These are phyloP conservation scores for Camarhynchus parvulus DNA, from an alignment of 2,113 vertebrate species.

Conservation along the genomic window DNA sequence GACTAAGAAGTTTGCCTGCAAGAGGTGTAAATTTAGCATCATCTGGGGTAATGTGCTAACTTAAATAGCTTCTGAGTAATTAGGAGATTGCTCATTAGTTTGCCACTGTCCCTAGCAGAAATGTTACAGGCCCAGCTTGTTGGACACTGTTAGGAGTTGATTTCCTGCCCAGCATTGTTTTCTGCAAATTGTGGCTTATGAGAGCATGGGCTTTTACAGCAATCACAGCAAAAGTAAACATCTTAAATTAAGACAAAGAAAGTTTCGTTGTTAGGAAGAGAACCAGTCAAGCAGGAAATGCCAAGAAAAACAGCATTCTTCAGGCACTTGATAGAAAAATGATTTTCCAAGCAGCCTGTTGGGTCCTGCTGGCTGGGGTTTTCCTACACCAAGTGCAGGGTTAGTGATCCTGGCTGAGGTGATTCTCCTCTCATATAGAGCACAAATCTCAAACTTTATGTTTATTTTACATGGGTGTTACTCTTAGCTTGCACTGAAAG, in stretches of 20 bases:
- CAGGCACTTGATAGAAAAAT: background rate
- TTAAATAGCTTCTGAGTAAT: slow-evolving; percentile 11
- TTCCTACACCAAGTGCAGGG: background rate
- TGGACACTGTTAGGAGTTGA: background rate
- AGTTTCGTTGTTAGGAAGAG: slow-evolving; percentile 21
- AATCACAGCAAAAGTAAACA: slow-evolving; percentile 51
- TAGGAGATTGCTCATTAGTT: background rate
- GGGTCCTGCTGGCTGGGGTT: background rate
- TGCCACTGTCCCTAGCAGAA: slow-evolving; percentile 14
- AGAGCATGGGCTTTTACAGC: slow-evolving; percentile 14
- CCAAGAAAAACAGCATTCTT: slow-evolving; percentile 44
- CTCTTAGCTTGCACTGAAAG: background rate
- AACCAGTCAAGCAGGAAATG: slow-evolving; percentile 55
- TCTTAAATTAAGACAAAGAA: slow-evolving; percentile 28
- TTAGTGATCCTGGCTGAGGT: background rate
- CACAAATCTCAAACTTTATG: background rate
- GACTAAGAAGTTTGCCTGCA: background rate
- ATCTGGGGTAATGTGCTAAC: background rate
- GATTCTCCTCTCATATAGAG: background rate
- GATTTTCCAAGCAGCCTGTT: background rate
- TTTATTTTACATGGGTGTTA: background rate
- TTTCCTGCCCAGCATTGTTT: slow-evolving; percentile 40
- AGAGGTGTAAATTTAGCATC: background rate
- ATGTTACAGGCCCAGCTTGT: background rate
- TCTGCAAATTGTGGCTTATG: slow-evolving; percentile 21